Percentiles rank a stretch among this genome's conserved stretches.
These are phyloP conservation scores for Fringilla coelebs DNA, from an alignment of 2,797 vertebrate species.

Conservation along the genomic window DNA sequence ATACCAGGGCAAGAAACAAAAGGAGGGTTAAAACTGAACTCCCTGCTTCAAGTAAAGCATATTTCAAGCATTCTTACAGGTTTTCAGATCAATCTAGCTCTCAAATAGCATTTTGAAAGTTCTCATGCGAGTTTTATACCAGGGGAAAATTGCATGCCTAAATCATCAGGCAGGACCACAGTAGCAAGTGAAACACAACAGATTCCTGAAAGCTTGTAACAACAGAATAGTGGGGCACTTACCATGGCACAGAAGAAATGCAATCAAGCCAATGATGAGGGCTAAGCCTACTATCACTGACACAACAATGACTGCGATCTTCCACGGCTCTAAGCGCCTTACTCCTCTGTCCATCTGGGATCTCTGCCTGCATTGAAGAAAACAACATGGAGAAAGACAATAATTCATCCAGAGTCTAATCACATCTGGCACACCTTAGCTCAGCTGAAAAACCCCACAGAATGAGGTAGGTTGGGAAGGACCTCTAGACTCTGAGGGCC, in stretches of 20 bases:
- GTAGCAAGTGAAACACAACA: background rate
- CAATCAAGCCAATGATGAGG: constrained; percentile 58
- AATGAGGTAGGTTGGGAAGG: background rate
- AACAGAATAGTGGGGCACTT: background rate
- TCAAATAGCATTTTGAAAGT: background rate
- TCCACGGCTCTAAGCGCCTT: constrained; percentile 59
- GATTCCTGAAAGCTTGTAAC: background rate
- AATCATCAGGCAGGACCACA: background rate
- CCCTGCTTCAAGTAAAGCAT: background rate
- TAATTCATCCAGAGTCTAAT: background rate
- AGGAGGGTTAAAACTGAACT: background rate
- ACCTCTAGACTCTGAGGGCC: background rate
- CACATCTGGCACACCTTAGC: background rate
- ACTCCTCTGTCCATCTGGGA: constrained; percentile 4
- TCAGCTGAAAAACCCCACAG: background rate
- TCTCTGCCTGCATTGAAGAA: constrained; percentile 22
- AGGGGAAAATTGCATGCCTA: background rate
- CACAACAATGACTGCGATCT: constrained; percentile 39
- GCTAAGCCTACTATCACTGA: constrained; percentile 17
- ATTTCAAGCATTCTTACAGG: background rate
- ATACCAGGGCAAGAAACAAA: background rate
- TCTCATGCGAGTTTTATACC: background rate
- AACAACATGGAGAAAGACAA: background rate
- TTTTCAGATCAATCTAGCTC: background rate
- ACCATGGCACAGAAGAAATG: constrained; percentile 67